phyloP scores from a whole-genome alignment of 2,113 vertebrate genomes.

The Sander vitreus region DNA sequence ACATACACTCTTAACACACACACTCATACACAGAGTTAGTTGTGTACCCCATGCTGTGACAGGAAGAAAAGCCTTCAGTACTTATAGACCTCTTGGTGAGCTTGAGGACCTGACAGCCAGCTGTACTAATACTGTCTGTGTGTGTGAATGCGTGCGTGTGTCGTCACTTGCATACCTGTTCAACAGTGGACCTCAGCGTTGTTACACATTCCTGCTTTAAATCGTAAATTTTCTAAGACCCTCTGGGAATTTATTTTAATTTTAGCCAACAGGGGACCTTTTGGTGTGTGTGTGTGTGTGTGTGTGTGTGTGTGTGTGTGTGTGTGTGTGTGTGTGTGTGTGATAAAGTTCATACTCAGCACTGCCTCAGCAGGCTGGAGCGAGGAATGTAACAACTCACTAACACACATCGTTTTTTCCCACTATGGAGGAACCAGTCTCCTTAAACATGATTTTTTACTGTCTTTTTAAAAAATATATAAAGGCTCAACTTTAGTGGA shows the following conservation, averaged over 20 bases:
- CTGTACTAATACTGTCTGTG: constrained; percentile 66
- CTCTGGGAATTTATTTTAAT: not conserved
- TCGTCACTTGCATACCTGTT: not conserved
- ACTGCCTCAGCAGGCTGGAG: not conserved
- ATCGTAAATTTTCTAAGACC: not conserved
- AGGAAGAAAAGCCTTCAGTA: constrained; percentile 75
- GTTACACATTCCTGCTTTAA: not conserved
- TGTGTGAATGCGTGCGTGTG: constrained; percentile 11
- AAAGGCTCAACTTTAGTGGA: no score
- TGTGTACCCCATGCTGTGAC: constrained; percentile 70
- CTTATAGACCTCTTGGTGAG: constrained; percentile 66
- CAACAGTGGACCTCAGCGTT: not conserved
- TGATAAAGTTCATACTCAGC: not conserved
- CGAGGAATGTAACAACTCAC: not conserved
- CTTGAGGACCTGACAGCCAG: constrained; percentile 71
- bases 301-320: no score
- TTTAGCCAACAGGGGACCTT: not conserved
- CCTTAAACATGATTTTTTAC: no score
- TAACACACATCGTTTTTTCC: not conserved
- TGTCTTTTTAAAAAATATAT: no score
- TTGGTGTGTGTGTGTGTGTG: not conserved
- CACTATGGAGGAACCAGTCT: not conserved
- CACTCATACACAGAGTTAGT: constrained; percentile 43
- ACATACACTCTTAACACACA: constrained; percentile 56
- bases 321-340: not conserved